Conservation (phyloP, 2,113 vertebrate species). For the Dryoscopus gambensis region DNA sequence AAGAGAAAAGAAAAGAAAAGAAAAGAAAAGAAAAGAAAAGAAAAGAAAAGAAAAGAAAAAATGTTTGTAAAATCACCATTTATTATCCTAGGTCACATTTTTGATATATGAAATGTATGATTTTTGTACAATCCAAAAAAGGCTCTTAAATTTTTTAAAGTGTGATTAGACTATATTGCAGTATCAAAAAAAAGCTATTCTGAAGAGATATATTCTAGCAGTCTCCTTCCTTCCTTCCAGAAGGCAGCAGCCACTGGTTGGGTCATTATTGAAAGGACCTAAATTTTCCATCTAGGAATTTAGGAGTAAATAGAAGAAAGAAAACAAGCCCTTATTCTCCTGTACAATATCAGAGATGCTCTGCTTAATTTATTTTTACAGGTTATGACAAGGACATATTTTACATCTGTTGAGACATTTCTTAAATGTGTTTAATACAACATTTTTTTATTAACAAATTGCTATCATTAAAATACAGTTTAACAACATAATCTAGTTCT, state of each 20-base stretch:
- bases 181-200: neutral
- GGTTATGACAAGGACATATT: neutral
- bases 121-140: neutral
- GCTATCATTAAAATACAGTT: neutral
- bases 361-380: neutral
- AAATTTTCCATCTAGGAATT: neutral
- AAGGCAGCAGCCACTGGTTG: neutral
- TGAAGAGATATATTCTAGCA: neutral
- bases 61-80: neutral
- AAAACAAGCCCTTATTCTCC: neutral
- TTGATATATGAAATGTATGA: neutral
- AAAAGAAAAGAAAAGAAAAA: too few species aligned
- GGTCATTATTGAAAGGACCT: neutral
- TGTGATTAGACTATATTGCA: neutral
- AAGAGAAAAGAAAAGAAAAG: neutral
- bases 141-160: neutral
- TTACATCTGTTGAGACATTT: neutral
- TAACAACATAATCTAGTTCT: neutral
- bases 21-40: neutral
- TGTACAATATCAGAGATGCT: neutral
- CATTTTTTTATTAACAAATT: neutral
- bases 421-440: neutral
- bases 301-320: neutral
- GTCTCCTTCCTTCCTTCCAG: neutral
- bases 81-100: neutral